Conservation (phyloP, 2,888 invertebrate genomes). For the Pandemis corylana region DNA sequence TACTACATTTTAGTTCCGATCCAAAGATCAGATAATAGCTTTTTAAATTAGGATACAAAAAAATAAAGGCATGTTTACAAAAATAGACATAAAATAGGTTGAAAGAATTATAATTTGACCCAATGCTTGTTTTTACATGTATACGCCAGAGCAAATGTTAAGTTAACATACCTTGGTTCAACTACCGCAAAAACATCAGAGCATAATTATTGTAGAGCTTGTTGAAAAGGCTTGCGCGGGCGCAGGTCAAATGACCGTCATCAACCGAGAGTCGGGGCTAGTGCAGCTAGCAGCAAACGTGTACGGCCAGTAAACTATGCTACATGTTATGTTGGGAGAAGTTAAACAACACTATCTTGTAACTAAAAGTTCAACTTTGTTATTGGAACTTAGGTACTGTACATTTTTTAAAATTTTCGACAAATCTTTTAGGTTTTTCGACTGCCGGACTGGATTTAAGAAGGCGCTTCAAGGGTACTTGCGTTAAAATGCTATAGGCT, state of each 20-base stretch:
- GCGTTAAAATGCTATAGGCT: too few relatives aligned
- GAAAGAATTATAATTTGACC: not conserved
- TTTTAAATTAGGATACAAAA: conserved; percentile 8
- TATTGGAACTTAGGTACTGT: too few relatives aligned
- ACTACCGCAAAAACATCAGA: not conserved
- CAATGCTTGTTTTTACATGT: not conserved
- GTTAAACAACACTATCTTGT: too few relatives aligned
- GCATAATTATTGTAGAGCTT: not conserved
- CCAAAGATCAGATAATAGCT: conserved; percentile 13
- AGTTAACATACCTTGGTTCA: not conserved
- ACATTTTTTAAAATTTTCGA: too few relatives aligned
- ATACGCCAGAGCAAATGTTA: not conserved
- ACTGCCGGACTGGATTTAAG: too few relatives aligned
- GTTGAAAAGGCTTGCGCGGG: conserved; percentile 47
- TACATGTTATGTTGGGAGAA: too few relatives aligned
- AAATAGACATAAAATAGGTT: not conserved
- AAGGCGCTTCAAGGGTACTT: too few relatives aligned
- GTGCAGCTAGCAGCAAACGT: conserved; percentile 50
- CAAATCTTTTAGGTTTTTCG: too few relatives aligned
- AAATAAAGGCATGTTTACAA: not conserved
- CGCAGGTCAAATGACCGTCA: conserved; percentile 70
- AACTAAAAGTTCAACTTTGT: too few relatives aligned
- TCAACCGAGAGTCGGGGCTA: conserved; percentile 57
- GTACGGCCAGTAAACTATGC: not conserved
- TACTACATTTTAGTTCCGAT: conserved; percentile 32